These are phyloP conservation scores for Oenanthe oenanthe DNA, from an alignment of 2,113 vertebrate species.

Conservation along the genomic window DNA sequence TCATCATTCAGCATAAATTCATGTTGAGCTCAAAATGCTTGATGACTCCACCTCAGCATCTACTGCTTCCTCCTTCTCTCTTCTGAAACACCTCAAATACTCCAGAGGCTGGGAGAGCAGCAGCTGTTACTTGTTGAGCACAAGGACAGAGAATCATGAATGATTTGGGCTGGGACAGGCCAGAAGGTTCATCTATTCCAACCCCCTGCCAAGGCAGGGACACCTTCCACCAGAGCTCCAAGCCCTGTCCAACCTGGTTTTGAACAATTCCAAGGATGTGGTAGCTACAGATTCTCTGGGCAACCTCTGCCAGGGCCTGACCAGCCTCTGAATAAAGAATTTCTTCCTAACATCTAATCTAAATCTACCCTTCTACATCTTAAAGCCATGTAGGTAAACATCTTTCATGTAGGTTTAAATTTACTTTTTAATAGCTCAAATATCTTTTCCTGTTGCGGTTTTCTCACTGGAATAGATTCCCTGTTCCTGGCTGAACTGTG, in stretches of 20 bases:
- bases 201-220: background rate
- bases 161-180: background rate
- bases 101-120: background rate
- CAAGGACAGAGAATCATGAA: background rate
- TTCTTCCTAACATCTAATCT: background rate
- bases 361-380: background rate
- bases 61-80: background rate
- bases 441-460: background rate
- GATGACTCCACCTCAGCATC: background rate
- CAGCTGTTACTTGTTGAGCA: background rate
- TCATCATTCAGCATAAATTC: background rate
- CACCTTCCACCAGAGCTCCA: background rate
- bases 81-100: background rate
- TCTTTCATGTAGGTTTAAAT: background rate
- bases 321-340: background rate
- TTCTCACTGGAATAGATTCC: background rate
- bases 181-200: background rate
- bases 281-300: background rate
- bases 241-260: background rate
- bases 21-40: background rate
- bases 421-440: background rate
- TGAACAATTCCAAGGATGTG: background rate
- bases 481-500: background rate
- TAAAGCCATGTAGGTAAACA: background rate
- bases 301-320: background rate